Evolutionary conservation across 1,140 invertebrate genomes (phyloP).

Genomic region (Catajapyx aquilonaris): DNA sequence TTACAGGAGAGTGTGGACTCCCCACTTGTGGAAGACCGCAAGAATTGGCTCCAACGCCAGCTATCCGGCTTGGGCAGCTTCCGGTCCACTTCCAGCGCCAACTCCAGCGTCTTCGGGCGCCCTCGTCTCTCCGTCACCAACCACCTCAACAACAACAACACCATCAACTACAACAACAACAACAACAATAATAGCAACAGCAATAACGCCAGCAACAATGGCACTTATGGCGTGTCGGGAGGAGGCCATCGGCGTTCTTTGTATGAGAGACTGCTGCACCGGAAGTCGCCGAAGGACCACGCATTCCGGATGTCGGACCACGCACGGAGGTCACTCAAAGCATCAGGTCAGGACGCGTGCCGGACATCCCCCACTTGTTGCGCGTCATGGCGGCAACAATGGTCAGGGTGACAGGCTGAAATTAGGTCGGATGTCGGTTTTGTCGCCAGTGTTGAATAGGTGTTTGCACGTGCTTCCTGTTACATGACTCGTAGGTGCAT

Average conservation of each 20-base stretch:
- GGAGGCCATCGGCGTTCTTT: conserved; percentile 44
- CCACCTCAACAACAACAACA: background rate
- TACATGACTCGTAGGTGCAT: too few relatives aligned
- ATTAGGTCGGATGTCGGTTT: background rate
- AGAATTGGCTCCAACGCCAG: conserved; percentile 66
- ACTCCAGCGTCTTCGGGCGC: conserved; percentile 45
- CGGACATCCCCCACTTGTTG: conserved; percentile 26
- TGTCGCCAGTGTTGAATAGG: background rate
- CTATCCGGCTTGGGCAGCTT: conserved; percentile 61
- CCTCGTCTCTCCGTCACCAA: background rate
- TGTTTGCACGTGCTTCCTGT: background rate
- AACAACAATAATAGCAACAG: conserved; percentile 16
- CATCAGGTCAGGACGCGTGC: conserved; percentile 22
- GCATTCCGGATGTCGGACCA: too few relatives aligned
- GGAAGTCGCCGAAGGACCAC: conserved; percentile 33
- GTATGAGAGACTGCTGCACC: conserved; percentile 53
- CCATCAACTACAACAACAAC: conserved; percentile 12
- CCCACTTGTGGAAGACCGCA: conserved; percentile 55
- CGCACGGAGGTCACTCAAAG: conserved; percentile 32
- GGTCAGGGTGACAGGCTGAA: background rate
- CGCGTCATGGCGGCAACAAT: background rate
- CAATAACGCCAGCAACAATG: conserved; percentile 15
- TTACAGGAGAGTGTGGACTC: conserved; percentile 66
- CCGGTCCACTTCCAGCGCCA: conserved; percentile 56
- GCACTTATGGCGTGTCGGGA: too few relatives aligned